Evolutionary conservation across 2,797 vertebrate species (phyloP).

Genomic region (Aeoliscus strigatus): DNA sequence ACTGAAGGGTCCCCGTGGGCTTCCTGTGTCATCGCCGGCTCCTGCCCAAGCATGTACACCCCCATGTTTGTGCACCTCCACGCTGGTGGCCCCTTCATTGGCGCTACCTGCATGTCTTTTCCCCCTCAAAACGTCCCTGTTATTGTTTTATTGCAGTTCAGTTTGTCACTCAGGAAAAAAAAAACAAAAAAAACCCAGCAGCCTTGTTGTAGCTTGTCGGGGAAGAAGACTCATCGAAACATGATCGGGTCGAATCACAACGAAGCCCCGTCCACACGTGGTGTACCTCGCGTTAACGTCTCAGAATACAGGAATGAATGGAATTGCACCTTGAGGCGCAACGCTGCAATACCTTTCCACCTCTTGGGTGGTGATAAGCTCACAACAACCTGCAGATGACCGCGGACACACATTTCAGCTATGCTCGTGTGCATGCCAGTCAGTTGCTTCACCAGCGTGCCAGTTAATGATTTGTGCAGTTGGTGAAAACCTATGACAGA

Average conservation of each 20-base stretch:
- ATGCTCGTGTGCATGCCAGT: slow-evolving; percentile 53
- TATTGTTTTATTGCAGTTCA: too few species aligned
- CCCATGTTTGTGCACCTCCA: slow-evolving; percentile 12
- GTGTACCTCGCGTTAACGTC: slow-evolving; percentile 45
- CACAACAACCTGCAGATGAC: slow-evolving; percentile 52
- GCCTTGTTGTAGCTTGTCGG: slow-evolving; percentile 17
- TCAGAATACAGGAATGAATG: slow-evolving; percentile 60
- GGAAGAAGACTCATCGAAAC: slow-evolving; percentile 10
- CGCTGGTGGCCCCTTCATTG: not conserved
- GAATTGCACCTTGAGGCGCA: slow-evolving; percentile 69
- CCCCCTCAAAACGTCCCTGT: too few species aligned
- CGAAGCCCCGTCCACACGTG: slow-evolving; percentile 39
- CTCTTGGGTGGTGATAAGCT: slow-evolving; percentile 48
- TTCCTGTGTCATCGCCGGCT: slow-evolving; percentile 23
- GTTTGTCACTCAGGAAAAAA: not conserved
- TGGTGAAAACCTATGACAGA: slow-evolving; percentile 20
- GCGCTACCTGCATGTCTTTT: slow-evolving; percentile 1
- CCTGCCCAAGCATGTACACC: slow-evolving; percentile 44
- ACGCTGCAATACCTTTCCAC: slow-evolving; percentile 34
- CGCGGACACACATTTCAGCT: slow-evolving; percentile 41
- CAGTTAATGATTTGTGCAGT: slow-evolving; percentile 68
- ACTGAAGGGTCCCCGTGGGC: slow-evolving; percentile 29
- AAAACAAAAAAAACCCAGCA: not conserved
- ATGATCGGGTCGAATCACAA: slow-evolving; percentile 16
- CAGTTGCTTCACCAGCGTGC: slow-evolving; percentile 48